phyloP scores from a whole-genome alignment of 1,140 invertebrate species.

The Pachypeltis micranthus region DNA sequence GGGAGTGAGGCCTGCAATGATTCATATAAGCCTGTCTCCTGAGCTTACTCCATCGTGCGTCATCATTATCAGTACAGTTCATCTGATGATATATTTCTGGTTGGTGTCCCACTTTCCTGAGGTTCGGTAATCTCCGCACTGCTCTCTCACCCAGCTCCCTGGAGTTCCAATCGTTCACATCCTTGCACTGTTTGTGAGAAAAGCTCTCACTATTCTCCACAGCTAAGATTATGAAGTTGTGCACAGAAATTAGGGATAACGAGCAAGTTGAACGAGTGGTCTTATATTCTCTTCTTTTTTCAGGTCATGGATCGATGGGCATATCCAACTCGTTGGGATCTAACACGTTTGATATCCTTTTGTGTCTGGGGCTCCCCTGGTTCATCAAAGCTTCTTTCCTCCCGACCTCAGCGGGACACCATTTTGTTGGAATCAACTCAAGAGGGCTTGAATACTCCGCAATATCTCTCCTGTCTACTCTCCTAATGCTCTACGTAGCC shows the following conservation, averaged over 20 bases:
- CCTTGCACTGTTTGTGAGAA: no score
- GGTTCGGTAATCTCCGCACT: no score
- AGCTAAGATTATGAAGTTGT: neutral
- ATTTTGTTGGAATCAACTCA: slow-evolving; percentile 68
- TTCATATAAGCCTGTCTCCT: no score
- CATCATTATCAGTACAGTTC: no score
- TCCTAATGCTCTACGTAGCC: slow-evolving; percentile 61
- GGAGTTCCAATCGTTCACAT: neutral
- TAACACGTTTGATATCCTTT: slow-evolving; percentile 75
- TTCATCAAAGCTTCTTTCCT: slow-evolving; percentile 67
- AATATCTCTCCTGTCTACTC: slow-evolving; percentile 62
- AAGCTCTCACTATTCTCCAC: neutral
- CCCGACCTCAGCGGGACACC: slow-evolving; percentile 50
- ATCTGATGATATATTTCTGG: no score
- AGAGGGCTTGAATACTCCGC: slow-evolving; percentile 69
- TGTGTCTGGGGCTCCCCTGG: slow-evolving; percentile 78
- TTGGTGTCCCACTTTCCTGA: no score
- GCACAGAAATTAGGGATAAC: slow-evolving; percentile 3
- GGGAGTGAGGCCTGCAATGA: no score
- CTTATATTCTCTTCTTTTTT: slow-evolving; percentile 21
- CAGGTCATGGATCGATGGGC: slow-evolving; percentile 78
- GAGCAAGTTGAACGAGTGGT: neutral
- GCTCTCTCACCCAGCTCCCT: no score
- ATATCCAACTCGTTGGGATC: slow-evolving; percentile 82
- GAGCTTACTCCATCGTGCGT: no score